Evolutionary conservation across 2,113 vertebrate species (phyloP), one percentile per base, ranked within the genome.

Genomic region (Semicossyphus pulcher): DNA sequence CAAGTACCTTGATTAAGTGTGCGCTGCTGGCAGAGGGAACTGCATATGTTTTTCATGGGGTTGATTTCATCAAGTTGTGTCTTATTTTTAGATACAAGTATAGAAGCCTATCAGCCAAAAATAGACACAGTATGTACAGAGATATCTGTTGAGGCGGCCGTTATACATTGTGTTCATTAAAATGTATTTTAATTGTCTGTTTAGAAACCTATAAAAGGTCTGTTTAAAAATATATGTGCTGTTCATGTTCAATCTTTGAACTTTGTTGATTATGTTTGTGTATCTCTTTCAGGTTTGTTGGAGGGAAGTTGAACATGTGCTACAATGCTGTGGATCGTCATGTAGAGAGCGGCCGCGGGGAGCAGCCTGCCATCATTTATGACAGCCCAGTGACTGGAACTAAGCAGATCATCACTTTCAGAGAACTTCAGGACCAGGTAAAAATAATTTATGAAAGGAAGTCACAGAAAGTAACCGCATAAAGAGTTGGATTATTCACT

Each of bases 301-400:
- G 95, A 37, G 96, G 97, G 69, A 94, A 96, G 88, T 83, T 99
- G 68, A 99, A 98, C 85, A 93, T 98, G 76, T 99, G 97, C 84
- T 96, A 97, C 78, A 99, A 99, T 14, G 95, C 98, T 48, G 84
- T 99, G 48, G 98, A 99, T 72, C 95, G 95, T 12, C 98, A 99
- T 12, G 94, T 99, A 63, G 95, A 97, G 84, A 93, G 86, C 20
- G 96, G 97, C 37, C 91, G 86, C 72, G 97, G 95, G 60, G 94
- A 96, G 71, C 95, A 97, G 85, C 84, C 90, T 49, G 97, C 97
- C 31, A 93, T 99, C 87, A 95, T 99, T 68, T 93, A 97, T 37
- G 98, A 99, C 88, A 99, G 98, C 79, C 97, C 97, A 9, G 96
- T 99, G 77, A 97, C 96, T 39, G 92, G 93, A 47, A 94, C 91